These are phyloP conservation scores for Neoarius graeffei DNA, from an alignment of 2,113 vertebrate genomes.

Conservation along the genomic window DNA sequence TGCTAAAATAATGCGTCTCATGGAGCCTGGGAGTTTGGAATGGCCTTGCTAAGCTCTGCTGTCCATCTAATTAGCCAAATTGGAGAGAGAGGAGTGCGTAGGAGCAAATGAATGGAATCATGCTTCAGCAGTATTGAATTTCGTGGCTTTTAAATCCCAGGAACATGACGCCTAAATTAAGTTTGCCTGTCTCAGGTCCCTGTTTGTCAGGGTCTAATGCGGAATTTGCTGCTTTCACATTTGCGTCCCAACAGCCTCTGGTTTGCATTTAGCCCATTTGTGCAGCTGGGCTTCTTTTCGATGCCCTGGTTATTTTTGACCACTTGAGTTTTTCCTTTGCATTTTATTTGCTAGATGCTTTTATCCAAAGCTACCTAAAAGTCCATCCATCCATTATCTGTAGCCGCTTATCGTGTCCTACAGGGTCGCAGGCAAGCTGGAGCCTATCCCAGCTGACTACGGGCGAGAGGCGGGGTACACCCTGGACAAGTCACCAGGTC, in stretches of 20 bases:
- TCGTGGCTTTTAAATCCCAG: constrained; percentile 54
- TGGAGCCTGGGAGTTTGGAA: constrained; percentile 36
- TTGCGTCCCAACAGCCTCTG: constrained; percentile 53
- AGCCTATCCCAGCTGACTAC: no score
- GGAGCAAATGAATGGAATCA: constrained; percentile 57
- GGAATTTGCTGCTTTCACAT: constrained; percentile 54
- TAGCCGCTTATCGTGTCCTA: no score
- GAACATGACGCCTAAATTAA: constrained; percentile 55
- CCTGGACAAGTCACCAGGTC: no score
- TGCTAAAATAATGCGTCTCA: constrained; percentile 29
- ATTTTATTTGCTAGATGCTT: not conserved
- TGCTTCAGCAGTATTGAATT: constrained; percentile 55
- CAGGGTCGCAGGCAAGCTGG: no score
- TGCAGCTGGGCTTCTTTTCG: constrained; percentile 35
- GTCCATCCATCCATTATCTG: no score
- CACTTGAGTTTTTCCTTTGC: not conserved
- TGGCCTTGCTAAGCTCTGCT: constrained; percentile 41
- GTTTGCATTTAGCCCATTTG: constrained; percentile 55
- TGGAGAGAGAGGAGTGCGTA: constrained; percentile 49
- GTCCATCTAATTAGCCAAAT: constrained; percentile 54
- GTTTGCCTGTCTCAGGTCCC: constrained; percentile 55
- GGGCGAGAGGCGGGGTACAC: no score
- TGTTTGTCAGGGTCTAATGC: constrained; percentile 55
- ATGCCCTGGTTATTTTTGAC: constrained; percentile 4
- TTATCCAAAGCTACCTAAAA: not conserved